Conservation (phyloP, 1,140 invertebrate species). For the Caenorhabditis briggsae region DNA sequence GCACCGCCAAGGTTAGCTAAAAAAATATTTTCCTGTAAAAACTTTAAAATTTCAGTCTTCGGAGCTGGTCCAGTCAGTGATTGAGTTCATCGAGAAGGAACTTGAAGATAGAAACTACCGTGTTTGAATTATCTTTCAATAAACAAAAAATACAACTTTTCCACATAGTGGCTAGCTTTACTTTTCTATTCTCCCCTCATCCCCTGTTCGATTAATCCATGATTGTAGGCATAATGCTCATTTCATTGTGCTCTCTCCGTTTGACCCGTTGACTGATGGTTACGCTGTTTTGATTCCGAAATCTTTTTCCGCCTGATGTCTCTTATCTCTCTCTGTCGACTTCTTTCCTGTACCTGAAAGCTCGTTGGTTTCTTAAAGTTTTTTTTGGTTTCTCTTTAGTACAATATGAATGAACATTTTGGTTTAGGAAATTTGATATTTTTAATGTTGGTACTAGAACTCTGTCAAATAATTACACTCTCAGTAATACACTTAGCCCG, state of each 20-base stretch:
- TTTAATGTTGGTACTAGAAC: conserved; percentile 27
- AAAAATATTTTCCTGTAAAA: background rate
- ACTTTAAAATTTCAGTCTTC: conserved; percentile 58
- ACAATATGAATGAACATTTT: conserved; percentile 3
- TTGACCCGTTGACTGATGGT: conserved; percentile 15
- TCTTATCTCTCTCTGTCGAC: background rate
- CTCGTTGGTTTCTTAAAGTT: conserved; percentile 2
- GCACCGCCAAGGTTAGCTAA: conserved; percentile 48
- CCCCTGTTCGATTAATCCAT: conserved; percentile 22
- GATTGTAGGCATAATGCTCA: conserved; percentile 27
- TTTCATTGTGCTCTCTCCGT: conserved; percentile 26
- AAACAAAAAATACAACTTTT: background rate
- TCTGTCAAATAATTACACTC: conserved; percentile 27
- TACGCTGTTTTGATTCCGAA: background rate
- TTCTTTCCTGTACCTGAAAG: background rate
- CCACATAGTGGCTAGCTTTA: conserved; percentile 54
- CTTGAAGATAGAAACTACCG: conserved; percentile 49
- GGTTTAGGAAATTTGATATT: conserved; percentile 41
- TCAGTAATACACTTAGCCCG: conserved; percentile 18
- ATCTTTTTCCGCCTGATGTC: conserved; percentile 1
- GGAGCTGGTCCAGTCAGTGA: conserved; percentile 39
- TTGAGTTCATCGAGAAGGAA: conserved; percentile 58
- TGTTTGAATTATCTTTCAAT: background rate
- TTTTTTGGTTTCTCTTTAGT: conserved; percentile 1
- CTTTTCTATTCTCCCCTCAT: background rate